These are phyloP conservation scores for Sus cebifrons DNA, from an alignment of 2,797 vertebrate genomes.

Conservation along the genomic window DNA sequence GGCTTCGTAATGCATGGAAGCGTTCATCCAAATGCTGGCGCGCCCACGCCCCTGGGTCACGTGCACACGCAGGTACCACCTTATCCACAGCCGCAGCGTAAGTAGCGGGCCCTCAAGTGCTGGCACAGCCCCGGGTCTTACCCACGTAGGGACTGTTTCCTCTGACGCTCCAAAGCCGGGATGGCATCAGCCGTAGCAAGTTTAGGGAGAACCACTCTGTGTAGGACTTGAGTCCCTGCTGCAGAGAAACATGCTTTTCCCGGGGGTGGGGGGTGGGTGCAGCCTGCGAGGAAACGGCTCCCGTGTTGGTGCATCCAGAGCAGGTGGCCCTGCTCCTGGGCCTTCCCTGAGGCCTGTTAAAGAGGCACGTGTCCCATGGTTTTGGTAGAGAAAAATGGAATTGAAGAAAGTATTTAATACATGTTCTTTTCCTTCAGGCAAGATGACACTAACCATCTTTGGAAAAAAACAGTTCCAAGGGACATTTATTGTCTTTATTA, in stretches of 20 bases:
- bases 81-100: conserved; percentile 94
- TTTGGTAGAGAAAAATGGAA: conserved; percentile 18
- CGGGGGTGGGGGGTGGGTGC: neutral
- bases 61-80: conserved; percentile 91
- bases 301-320: neutral
- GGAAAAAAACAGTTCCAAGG: neutral
- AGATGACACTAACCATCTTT: conserved; percentile 27
- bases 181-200: neutral
- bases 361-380: neutral
- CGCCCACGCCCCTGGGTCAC: conserved; percentile 88
- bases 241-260: neutral
- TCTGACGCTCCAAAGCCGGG: neutral
- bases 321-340: neutral
- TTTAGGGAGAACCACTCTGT: neutral
- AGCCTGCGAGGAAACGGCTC: neutral
- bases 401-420: conserved; percentile 9
- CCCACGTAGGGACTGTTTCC: neutral
- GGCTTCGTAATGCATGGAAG: conserved; percentile 92
- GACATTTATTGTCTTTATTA: conserved; percentile 16
- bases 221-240: neutral
- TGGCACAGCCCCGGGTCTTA: neutral
- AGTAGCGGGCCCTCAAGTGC: conserved; percentile 87
- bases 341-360: neutral
- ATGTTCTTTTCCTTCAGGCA: conserved; percentile 57
- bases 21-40: conserved; percentile 81